A percentile compares a stretch with the other conserved stretches of the same genome.
phyloP scores from a whole-genome alignment of 2,888 invertebrate genomes.

The Epiblema foenella region DNA sequence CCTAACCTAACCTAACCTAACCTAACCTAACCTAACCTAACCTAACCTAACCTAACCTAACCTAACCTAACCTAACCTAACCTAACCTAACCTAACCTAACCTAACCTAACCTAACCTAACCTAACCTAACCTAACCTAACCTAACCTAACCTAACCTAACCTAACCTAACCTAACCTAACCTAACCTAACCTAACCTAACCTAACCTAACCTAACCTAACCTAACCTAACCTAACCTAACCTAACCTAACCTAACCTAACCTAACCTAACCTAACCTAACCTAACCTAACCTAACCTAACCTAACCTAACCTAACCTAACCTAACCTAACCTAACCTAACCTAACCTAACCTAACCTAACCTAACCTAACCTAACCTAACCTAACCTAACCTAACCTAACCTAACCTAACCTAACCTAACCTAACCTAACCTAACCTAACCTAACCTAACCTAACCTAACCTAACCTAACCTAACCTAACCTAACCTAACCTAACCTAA shows the following conservation, averaged over 20 bases:
- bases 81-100: constrained; percentile 21
- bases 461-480: constrained; percentile 16
- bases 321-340: constrained; percentile 21
- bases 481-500: constrained; percentile 21
- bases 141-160: constrained; percentile 17
- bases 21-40: constrained; percentile 21
- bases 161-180: constrained; percentile 21
- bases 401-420: constrained; percentile 21
- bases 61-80: constrained; percentile 21
- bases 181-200: constrained; percentile 21
- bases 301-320: constrained; percentile 21
- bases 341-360: constrained; percentile 21
- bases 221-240: constrained; percentile 21
- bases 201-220: constrained; percentile 21
- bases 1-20: constrained; percentile 21
- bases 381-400: constrained; percentile 21
- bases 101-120: constrained; percentile 21
- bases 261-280: constrained; percentile 21
- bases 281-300: constrained; percentile 21
- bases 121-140: constrained; percentile 21
- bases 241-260: constrained; percentile 21
- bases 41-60: constrained; percentile 21
- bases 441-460: constrained; percentile 21
- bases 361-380: constrained; percentile 21
- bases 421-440: constrained; percentile 21